Conservation (phyloP, 2,888 invertebrate species). For the Hemicrepidius hirtus region DNA sequence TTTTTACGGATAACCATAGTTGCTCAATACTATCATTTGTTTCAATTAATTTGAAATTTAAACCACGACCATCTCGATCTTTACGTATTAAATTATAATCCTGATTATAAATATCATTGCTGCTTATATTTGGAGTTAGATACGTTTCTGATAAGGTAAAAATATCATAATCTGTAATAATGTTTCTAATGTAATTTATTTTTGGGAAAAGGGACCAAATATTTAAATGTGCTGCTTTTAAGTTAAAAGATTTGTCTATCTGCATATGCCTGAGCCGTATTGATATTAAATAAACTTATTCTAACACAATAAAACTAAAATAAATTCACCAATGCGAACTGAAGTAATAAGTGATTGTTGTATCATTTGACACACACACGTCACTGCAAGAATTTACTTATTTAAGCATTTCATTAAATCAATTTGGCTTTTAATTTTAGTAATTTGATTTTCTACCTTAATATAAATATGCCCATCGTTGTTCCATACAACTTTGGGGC, state of each 20-base stretch:
- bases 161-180: not conserved
- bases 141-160: not conserved
- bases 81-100: not conserved
- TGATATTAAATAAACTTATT: no score
- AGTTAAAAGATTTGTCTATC: no score
- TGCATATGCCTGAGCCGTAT: no score
- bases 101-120: not conserved
- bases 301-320: no score
- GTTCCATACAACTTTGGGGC: not conserved
- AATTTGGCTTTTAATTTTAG: not conserved
- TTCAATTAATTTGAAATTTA: not conserved
- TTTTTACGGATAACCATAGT: not conserved
- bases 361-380: no score
- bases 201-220: not conserved
- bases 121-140: not conserved
- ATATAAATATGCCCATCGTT: not conserved
- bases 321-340: no score
- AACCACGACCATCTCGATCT: not conserved
- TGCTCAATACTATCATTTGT: not conserved
- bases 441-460: not conserved
- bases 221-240: not conserved
- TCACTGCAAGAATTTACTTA: no score
- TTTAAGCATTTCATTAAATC: not conserved
- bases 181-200: not conserved
- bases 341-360: no score